Evolutionary conservation across 2,113 vertebrate species (phyloP).

Genomic region (Porphyrio hochstetteri): DNA sequence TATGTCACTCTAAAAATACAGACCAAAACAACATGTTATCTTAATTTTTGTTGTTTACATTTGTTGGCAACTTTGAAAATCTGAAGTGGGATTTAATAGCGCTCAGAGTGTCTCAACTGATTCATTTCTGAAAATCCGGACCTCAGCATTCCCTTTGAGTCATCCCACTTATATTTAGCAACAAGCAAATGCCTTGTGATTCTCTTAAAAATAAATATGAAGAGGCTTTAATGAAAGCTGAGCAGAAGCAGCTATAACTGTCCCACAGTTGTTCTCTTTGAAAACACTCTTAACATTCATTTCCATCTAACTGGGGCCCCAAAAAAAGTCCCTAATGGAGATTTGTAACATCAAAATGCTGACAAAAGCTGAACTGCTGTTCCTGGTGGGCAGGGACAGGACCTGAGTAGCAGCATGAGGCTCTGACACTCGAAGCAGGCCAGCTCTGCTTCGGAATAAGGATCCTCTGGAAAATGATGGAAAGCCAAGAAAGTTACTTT

Average conservation of each 20-base stretch:
- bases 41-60: constrained; percentile 18
- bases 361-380: background rate
- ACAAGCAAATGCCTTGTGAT: background rate
- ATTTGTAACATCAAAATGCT: background rate
- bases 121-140: constrained; percentile 5
- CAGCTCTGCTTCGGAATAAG: background rate
- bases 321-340: rapidly evolving
- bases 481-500: background rate
- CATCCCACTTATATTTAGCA: constrained; percentile 34
- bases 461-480: background rate
- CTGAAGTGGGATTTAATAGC: constrained; percentile 14
- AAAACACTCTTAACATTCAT: background rate
- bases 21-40: background rate
- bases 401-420: background rate
- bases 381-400: background rate
- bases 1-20: background rate
- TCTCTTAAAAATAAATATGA: constrained; percentile 18
- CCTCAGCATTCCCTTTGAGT: constrained; percentile 21
- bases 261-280: background rate
- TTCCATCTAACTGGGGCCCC: background rate
- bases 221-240: constrained; percentile 3
- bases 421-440: background rate
- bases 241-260: background rate
- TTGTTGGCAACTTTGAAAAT: background rate
- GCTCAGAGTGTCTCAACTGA: background rate